phyloP scores from a whole-genome alignment of 2,888 invertebrate species.

The Hirtodrosophila histrioides region DNA sequence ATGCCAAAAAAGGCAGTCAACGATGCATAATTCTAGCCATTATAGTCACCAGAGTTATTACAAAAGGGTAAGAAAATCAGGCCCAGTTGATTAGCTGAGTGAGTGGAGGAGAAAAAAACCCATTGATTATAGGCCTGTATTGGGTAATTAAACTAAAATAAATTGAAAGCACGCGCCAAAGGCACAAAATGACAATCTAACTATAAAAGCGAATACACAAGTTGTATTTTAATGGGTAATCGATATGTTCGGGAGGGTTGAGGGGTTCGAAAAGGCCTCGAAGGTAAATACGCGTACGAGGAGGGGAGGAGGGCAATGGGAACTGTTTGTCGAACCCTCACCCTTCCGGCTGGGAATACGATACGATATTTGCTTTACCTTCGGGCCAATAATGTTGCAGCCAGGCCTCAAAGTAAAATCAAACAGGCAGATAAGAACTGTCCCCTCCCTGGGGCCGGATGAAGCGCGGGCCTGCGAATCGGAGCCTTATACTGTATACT shows the following conservation, averaged over 20 bases:
- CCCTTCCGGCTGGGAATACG: constrained; percentile 37
- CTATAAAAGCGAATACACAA: constrained; percentile 20
- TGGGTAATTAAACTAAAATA: constrained; percentile 63
- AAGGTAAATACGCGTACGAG: background rate
- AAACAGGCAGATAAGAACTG: constrained; percentile 61
- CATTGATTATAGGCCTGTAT: constrained; percentile 27
- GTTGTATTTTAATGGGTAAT: constrained; percentile 62
- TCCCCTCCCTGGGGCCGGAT: constrained; percentile 36
- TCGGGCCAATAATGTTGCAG: constrained; percentile 51
- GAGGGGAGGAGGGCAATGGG: constrained; percentile 28
- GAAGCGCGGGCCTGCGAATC: constrained; percentile 42
- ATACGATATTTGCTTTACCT: constrained; percentile 42
- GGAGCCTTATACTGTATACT: background rate
- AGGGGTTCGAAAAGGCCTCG: background rate
- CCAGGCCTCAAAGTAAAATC: constrained; percentile 55
- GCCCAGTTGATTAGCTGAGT: constrained; percentile 17
- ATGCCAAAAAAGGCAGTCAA: constrained; percentile 39
- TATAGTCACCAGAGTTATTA: background rate
- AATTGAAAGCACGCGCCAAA: constrained; percentile 64
- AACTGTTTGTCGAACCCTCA: constrained; percentile 3
- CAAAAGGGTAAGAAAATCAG: constrained; percentile 36
- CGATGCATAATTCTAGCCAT: constrained; percentile 27
- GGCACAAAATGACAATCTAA: constrained; percentile 3
- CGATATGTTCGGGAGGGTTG: constrained; percentile 45
- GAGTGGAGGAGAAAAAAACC: constrained; percentile 4